Evolutionary conservation across 2,113 vertebrate species (phyloP).

Genomic region (Gadus chalcogrammus): DNA sequence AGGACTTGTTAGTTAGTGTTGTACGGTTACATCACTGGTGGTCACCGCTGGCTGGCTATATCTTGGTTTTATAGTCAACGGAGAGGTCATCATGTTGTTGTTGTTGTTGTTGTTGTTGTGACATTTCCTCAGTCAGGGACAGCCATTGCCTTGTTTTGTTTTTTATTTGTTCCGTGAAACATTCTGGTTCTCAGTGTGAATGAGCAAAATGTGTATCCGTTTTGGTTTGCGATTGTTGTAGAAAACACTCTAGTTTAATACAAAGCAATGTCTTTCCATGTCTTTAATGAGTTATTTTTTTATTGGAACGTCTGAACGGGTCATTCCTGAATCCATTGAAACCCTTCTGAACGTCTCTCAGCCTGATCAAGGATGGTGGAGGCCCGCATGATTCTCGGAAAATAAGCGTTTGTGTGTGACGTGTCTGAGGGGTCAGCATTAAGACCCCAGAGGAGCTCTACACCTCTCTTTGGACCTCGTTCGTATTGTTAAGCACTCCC

Average conservation of each 20-base stretch:
- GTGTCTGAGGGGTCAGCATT: too few species aligned
- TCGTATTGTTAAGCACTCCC: slow-evolving; percentile 33
- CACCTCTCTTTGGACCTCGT: slow-evolving; percentile 25
- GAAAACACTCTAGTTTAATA: slow-evolving; percentile 13
- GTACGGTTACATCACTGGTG: slow-evolving; percentile 37
- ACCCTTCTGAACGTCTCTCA: too few species aligned
- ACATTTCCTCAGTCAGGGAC: slow-evolving; percentile 34
- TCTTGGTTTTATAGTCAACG: slow-evolving; percentile 17
- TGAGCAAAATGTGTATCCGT: slow-evolving; percentile 25
- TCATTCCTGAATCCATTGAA: neutral
- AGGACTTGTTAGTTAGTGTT: slow-evolving; percentile 33
- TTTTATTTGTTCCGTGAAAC: slow-evolving; percentile 21
- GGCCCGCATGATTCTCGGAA: too few species aligned
- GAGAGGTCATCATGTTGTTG: slow-evolving; percentile 14
- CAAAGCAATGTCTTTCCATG: neutral
- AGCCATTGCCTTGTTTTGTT: slow-evolving; percentile 19
- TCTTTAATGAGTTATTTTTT: slow-evolving; percentile 1
- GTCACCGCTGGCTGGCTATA: slow-evolving; percentile 20
- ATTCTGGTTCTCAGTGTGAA: slow-evolving; percentile 20
- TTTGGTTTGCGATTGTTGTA: slow-evolving; percentile 23
- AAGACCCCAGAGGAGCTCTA: slow-evolving; percentile 39
- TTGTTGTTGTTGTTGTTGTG: neutral
- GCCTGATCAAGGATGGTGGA: too few species aligned
- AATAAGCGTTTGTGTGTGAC: too few species aligned
- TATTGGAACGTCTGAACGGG: slow-evolving; percentile 11